phyloP scores from a whole-genome alignment of 92 coral and sea anemone species.

The Epizoanthus stellaris region DNA sequence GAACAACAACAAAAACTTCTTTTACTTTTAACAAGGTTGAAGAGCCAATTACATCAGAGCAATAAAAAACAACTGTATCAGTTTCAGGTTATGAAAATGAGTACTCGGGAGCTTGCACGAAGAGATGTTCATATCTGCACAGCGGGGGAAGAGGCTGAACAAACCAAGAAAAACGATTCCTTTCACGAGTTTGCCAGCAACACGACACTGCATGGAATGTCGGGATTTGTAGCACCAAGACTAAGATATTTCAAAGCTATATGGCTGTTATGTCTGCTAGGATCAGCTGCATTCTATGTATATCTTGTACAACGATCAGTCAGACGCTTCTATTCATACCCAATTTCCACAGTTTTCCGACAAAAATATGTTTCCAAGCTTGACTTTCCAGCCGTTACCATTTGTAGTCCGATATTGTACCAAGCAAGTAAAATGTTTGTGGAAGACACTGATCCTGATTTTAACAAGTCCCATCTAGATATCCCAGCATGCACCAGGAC shows the following conservation, averaged over 20 bases:
- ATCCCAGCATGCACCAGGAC: slow-evolving; percentile 34
- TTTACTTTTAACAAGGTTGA: too few relatives aligned
- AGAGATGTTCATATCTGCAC: not conserved
- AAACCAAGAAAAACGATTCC: not conserved
- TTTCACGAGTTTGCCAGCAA: slow-evolving; percentile 16
- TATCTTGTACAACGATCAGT: slow-evolving; percentile 39
- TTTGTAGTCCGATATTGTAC: slow-evolving; percentile 8
- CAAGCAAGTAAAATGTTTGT: not conserved
- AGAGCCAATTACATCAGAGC: too few relatives aligned
- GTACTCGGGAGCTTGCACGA: too few relatives aligned
- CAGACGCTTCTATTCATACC: slow-evolving; percentile 26
- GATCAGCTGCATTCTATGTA: slow-evolving; percentile 2
- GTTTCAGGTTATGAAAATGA: too few relatives aligned
- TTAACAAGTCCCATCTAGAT: not conserved
- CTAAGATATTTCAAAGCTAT: slow-evolving; percentile 16
- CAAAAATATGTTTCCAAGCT: slow-evolving; percentile 9
- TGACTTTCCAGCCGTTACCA: slow-evolving; percentile 36
- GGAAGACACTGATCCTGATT: not conserved
- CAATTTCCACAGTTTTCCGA: slow-evolving; percentile 17
- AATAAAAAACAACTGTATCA: too few relatives aligned
- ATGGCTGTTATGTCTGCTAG: slow-evolving; percentile 21
- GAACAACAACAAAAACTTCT: too few relatives aligned
- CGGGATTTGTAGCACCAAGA: slow-evolving; percentile 31
- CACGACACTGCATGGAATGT: slow-evolving; percentile 40
- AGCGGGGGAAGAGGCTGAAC: not conserved